Base-by-base conservation (phyloP, 2,797 vertebrate species). In the Benthosema pterotum region DNA sequence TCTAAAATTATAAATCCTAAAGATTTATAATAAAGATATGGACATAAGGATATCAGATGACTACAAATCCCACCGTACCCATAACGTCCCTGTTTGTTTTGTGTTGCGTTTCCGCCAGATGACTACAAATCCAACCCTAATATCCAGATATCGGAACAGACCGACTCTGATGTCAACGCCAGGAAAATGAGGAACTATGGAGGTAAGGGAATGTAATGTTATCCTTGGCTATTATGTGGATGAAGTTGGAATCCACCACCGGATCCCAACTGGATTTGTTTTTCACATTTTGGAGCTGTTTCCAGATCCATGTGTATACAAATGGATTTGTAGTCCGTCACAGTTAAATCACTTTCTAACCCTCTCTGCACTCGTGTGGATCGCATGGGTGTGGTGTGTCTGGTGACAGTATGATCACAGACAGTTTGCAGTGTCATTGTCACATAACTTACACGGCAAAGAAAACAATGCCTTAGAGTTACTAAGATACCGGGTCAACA, bases 111-210 rank as follows among this genome's bases (percentile, higher is more conserved):
- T 69, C 49, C 18, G 72, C 0, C 76, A 92, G 75, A 91, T 89
- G 94, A 95, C 82, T 82, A 94, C 87, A 94, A 83, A 45, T 89
- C 87, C 11, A 79, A 80, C 59, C 89, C 87, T 17, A 86, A 95
- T 2, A 94, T 99, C 83, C 95, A 96, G 32, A 99, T 99, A 69
- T 99, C 97, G 0, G 93, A 95, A 54, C 93, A 95, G 86, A 96
- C 95, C 0, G 84, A 94, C 0, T 94, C 96, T 49, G 97, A 99
- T 67, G 85, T 92, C 78, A 88, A 91, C 63, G 97, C 96, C 81
- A 88, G 97, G 84, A 92, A 95, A n/a, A 93, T 99, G 88, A 93
- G 95, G 83, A 78, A 82, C 63, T 94, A 94, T 75, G 77, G 85
- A 89, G 95, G 96, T 98, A 78, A 84, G 72, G 54, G 11, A 32